Percentiles rank a stretch among this genome's conserved stretches.
These are phyloP conservation scores for Vespertilio murinus DNA, from an alignment of 2,797 vertebrate genomes.

Conservation along the genomic window DNA sequence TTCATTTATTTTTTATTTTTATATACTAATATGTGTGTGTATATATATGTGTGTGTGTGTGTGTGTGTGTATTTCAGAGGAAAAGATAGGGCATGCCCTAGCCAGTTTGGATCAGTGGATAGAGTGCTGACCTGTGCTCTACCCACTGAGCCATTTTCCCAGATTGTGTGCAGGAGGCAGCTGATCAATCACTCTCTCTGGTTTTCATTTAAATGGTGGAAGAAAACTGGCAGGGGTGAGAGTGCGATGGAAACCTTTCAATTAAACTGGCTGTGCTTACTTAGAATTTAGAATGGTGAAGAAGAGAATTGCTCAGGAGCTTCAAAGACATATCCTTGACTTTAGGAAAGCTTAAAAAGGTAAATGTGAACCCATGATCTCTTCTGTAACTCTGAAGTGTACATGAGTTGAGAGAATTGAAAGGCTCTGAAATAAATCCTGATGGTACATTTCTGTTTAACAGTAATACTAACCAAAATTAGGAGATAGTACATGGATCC, in stretches of 20 bases:
- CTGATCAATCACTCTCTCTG: background rate
- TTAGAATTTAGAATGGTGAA: slow-evolving; percentile 53
- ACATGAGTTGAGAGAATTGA: background rate
- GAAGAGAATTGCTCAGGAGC: slow-evolving; percentile 46
- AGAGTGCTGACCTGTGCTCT: too few species aligned
- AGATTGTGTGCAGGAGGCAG: too few species aligned
- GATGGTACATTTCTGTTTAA: slow-evolving; percentile 38
- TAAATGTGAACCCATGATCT: slow-evolving; percentile 36
- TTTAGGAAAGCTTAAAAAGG: slow-evolving; percentile 43
- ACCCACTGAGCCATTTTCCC: too few species aligned
- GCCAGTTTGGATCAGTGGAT: too few species aligned
- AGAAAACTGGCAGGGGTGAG: slow-evolving; percentile 48
- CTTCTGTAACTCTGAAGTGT: slow-evolving; percentile 41
- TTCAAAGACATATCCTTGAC: slow-evolving; percentile 34
- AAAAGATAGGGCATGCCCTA: too few species aligned
- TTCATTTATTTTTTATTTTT: slow-evolving; percentile 17
- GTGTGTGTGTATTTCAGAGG: too few species aligned
- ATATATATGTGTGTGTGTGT: too few species aligned
- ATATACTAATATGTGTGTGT: too few species aligned
- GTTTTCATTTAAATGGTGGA: slow-evolving; percentile 40
- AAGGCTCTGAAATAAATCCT: slow-evolving; percentile 30
- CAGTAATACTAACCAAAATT: background rate
- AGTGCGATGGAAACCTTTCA: slow-evolving; percentile 47
- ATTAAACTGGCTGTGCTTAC: slow-evolving; percentile 31
- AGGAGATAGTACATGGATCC: background rate